phyloP scores from a whole-genome alignment of 1,140 invertebrate genomes.

The Grapholita molesta region DNA sequence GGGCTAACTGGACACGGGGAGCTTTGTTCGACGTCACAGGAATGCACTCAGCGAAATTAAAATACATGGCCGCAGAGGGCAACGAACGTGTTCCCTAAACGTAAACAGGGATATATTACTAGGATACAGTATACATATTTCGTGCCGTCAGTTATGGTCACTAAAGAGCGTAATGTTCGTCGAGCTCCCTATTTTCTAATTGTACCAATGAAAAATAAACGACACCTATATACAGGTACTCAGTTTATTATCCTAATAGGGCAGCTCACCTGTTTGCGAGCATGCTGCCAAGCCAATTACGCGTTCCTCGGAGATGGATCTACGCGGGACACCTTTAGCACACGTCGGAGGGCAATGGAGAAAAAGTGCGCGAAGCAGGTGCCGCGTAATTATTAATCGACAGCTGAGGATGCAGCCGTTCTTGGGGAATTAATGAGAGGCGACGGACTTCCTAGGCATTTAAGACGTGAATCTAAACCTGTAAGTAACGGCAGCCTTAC shows the following conservation, averaged over 20 bases:
- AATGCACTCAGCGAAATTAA: conserved; percentile 71
- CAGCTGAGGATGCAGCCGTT: conserved; percentile 50
- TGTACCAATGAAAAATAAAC: background rate
- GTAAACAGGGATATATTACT: conserved; percentile 24
- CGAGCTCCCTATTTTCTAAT: background rate
- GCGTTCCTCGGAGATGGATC: conserved; percentile 49
- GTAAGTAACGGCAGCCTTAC: background rate
- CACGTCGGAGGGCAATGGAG: conserved; percentile 32
- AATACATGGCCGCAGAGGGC: conserved; percentile 35
- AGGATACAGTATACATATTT: background rate
- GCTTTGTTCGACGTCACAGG: conserved; percentile 66
- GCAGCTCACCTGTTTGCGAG: conserved; percentile 51
- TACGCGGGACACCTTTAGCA: conserved; percentile 45
- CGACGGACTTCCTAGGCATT: conserved; percentile 9
- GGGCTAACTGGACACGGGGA: conserved; percentile 57
- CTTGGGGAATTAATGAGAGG: conserved; percentile 28
- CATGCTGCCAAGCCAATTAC: conserved; percentile 50
- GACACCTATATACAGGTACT: background rate
- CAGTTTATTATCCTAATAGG: conserved; percentile 42
- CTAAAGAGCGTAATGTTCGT: background rate
- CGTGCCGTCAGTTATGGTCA: conserved; percentile 14
- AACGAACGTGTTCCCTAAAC: conserved; percentile 31
- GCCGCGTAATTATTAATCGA: conserved; percentile 49
- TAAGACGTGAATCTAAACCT: background rate
- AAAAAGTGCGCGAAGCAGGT: conserved; percentile 36